Percentiles rank a stretch among this genome's conserved stretches.
Evolutionary conservation across 2,888 invertebrate species (phyloP).

Genomic region (Meiosimyza decipiens): DNA sequence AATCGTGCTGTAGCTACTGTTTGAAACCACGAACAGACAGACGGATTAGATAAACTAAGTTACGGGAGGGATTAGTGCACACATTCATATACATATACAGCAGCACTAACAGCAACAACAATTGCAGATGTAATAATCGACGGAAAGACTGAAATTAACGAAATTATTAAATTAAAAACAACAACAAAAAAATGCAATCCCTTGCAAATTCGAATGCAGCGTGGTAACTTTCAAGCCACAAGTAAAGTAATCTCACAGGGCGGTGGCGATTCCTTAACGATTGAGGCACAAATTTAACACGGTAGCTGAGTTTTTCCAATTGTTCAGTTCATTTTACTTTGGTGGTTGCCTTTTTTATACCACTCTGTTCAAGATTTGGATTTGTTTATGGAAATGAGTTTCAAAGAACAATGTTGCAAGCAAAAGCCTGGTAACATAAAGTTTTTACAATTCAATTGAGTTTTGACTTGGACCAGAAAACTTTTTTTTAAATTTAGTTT

Average conservation of each 20-base stretch:
- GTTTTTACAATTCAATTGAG: too few species aligned
- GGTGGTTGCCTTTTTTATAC: too few species aligned
- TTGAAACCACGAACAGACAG: slow-evolving; percentile 3
- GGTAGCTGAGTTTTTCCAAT: slow-evolving; percentile 7
- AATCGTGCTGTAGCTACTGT: slow-evolving; percentile 33
- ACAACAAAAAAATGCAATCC: slow-evolving; percentile 1
- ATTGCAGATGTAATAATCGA: slow-evolving; percentile 27
- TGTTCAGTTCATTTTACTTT: not conserved
- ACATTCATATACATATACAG: not conserved
- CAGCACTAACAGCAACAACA: not conserved
- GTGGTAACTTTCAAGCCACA: not conserved
- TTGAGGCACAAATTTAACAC: slow-evolving; percentile 8
- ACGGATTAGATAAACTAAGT: not conserved
- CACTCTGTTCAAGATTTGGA: not conserved
- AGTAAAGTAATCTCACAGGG: not conserved
- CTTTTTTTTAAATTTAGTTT: too few species aligned
- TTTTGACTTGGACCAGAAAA: too few species aligned
- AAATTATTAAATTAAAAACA: slow-evolving; percentile 30
- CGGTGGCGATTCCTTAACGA: not conserved
- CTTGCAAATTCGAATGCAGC: slow-evolving; percentile 3
- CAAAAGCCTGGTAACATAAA: too few species aligned
- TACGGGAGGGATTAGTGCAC: not conserved
- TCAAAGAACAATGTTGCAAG: too few species aligned
- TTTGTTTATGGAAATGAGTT: slow-evolving; percentile 24
- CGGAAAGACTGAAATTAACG: slow-evolving; percentile 32